Base-by-base conservation (phyloP, 2,113 vertebrate species). In the Reinhardtius hippoglossoides region DNA sequence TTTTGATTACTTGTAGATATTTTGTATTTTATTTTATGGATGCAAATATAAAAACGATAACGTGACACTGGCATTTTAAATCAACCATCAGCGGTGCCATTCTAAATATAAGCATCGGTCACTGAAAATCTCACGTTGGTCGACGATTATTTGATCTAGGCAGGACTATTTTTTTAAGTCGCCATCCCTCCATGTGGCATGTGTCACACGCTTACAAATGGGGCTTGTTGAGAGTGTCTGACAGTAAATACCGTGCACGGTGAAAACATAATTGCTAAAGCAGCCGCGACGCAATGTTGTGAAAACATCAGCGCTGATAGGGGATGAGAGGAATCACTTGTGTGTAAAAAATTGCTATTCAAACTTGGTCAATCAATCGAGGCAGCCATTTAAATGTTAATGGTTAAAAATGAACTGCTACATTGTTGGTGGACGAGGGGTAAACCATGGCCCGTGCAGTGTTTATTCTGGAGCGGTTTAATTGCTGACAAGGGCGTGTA, bases 331-430 rank as follows among this genome's bases (percentile, higher is more conserved):
- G 69, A 84, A 80, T 83, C 78, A 76, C 78, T 85, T 84, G 59
- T 78, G 81, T 89, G 79, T 86, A 79, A 66, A 85, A 85, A 86
- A 84, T 83, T 88, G 79, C 77, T 63, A 84, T 89, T 91, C 85
- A 87, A 82, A 87, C 42, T 66, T 71, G 80, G 57, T 74, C 84
- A 67, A 73, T 91, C 86, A 87, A 69, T 88, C 52, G 50, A 55
- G 73, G 71, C 81, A 80, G 66, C 60, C 83, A 82, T 87, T 88
- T 91, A 87, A 85, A 92, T 87, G 78, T 87, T 85, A 89, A 88
- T 75, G 58, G 68, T 78, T 80, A 67, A 79, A 86, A 81, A 89
- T 82, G 63, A 83, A 87, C 63, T 50, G 62, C 67, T 66, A 5
- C 68, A 55, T 44, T 73, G 70, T 78, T 63, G 71, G 68, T 76